phyloP scores from a whole-genome alignment of 2,797 vertebrate genomes.

The Margarornis squamiger region DNA sequence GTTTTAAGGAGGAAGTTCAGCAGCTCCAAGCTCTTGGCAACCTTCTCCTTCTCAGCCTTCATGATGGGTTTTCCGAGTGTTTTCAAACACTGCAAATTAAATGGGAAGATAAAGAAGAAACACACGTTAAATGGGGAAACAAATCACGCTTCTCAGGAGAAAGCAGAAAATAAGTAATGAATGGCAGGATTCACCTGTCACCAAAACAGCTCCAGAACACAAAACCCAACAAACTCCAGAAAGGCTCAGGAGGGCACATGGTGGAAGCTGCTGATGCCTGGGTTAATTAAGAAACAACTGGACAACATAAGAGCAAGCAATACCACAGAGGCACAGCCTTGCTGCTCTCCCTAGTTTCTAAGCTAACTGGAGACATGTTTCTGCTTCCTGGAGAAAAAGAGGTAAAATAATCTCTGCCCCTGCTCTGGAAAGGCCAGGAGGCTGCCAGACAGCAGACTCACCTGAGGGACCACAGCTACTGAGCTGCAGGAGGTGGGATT shows the following conservation, averaged over 20 bases:
- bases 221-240: neutral
- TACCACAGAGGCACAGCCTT: neutral
- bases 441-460: neutral
- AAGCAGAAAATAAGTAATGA: neutral
- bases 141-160: neutral
- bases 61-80: conserved; percentile 40
- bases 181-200: neutral
- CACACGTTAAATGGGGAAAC: neutral
- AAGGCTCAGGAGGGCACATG: neutral
- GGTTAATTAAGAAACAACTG: neutral
- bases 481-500: conserved; percentile 9
- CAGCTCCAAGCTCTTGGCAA: conserved; percentile 82
- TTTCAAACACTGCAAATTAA: conserved; percentile 68
- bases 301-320: neutral
- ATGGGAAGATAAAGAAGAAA: neutral
- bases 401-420: neutral
- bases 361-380: neutral
- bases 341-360: neutral
- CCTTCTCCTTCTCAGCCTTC: conserved; percentile 83
- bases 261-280: neutral
- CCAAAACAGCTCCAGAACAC: neutral
- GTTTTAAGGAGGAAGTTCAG: conserved; percentile 80
- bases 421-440: neutral
- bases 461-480: neutral
- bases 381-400: neutral